phyloP scores from a whole-genome alignment of 2,888 invertebrate genomes.

The Pterostichus madidus region DNA sequence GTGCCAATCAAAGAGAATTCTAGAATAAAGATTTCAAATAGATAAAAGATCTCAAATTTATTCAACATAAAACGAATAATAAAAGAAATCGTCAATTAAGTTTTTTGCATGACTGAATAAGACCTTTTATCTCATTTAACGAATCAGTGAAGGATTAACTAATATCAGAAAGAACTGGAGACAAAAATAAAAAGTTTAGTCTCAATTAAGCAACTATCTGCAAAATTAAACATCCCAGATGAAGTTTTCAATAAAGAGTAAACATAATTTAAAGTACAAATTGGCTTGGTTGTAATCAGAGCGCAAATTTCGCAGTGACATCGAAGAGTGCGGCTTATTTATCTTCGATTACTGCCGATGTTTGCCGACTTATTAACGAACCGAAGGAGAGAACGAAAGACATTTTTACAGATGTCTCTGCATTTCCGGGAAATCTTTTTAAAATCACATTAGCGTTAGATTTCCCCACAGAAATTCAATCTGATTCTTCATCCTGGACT shows the following conservation, averaged over 20 bases:
- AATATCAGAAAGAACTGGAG: constrained; percentile 18
- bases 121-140: constrained; percentile 6
- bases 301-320: constrained; percentile 50
- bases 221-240: constrained; percentile 14
- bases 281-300: constrained; percentile 52
- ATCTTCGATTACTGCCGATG: constrained; percentile 54
- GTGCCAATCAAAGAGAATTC: too few relatives aligned
- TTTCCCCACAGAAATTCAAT: constrained; percentile 43
- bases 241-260: constrained; percentile 54
- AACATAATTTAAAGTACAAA: constrained; percentile 58
- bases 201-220: constrained; percentile 37
- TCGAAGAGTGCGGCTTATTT: constrained; percentile 49
- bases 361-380: constrained; percentile 60
- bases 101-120: background rate
- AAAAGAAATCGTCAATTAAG: background rate
- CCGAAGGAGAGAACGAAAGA: constrained; percentile 6
- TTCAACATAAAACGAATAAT: too few relatives aligned
- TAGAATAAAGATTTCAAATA: too few relatives aligned
- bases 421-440: constrained; percentile 47
- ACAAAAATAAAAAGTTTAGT: constrained; percentile 32
- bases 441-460: constrained; percentile 56
- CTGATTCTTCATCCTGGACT: constrained; percentile 19
- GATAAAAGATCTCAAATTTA: too few relatives aligned
- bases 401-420: constrained; percentile 45
- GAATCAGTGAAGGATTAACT: constrained; percentile 14